Evolutionary conservation across 2,888 invertebrate genomes (phyloP).

Genomic region (Plagodis pulveraria): DNA sequence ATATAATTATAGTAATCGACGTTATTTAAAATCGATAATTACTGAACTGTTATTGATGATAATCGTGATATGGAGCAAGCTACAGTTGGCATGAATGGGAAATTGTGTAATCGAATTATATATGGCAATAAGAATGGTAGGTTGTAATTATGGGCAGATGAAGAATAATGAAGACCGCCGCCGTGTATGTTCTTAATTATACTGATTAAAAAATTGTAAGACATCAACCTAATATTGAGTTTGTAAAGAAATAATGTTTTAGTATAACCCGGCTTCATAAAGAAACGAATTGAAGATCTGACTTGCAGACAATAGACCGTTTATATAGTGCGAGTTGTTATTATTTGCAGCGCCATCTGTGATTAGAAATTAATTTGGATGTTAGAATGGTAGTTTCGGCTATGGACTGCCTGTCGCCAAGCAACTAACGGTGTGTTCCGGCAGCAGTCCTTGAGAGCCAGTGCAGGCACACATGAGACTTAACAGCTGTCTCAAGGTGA

Average conservation of each 20-base stretch:
- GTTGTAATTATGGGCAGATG: constrained; percentile 9
- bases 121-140: constrained; percentile 8
- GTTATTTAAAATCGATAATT: constrained; percentile 30
- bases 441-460: too few species aligned
- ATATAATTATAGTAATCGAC: constrained; percentile 19
- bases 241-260: constrained; percentile 1
- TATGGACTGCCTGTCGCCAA: too few species aligned
- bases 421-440: too few species aligned
- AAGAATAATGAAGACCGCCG: constrained; percentile 5
- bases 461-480: too few species aligned
- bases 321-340: too few species aligned
- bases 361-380: too few species aligned
- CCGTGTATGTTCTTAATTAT: constrained; percentile 2
- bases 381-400: too few species aligned
- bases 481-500: too few species aligned
- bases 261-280: neutral
- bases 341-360: too few species aligned
- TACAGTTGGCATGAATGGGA: constrained; percentile 12
- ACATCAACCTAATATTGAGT: neutral
- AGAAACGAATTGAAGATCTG: too few species aligned
- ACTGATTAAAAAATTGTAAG: neutral
- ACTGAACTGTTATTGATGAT: constrained; percentile 27
- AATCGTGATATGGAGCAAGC: constrained; percentile 21
- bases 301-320: too few species aligned
- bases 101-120: constrained; percentile 15